phyloP scores from a whole-genome alignment of 2,113 vertebrate genomes.

The Canis aureus region DNA sequence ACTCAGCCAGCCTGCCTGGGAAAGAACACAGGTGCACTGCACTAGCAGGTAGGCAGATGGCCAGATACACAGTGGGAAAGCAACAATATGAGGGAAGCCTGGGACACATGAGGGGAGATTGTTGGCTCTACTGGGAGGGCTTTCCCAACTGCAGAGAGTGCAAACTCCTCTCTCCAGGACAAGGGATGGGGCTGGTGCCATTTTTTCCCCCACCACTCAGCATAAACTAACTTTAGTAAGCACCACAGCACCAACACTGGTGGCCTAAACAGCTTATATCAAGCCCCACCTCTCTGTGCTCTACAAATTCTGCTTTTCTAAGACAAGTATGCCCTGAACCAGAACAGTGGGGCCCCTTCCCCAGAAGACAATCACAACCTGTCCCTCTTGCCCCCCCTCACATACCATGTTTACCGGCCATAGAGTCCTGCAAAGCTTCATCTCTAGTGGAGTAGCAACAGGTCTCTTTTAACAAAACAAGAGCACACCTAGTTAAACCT shows the following conservation, averaged over 20 bases:
- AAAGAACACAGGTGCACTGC: background rate
- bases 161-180: background rate
- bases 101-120: background rate
- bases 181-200: background rate
- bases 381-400: too few relatives aligned
- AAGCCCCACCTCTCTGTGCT: background rate
- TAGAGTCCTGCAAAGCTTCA: background rate
- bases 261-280: background rate
- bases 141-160: background rate
- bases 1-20: background rate
- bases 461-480: background rate
- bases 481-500: background rate
- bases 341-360: background rate
- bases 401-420: background rate
- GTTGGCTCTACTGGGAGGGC: background rate
- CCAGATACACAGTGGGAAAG: background rate
- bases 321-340: background rate
- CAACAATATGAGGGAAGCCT: background rate
- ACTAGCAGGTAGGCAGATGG: background rate
- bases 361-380: background rate
- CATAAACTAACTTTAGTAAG: background rate
- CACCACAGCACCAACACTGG: background rate
- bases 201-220: background rate
- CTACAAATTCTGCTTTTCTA: background rate
- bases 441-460: background rate